Evolutionary conservation across 2,113 vertebrate species (phyloP).

Genomic region (Passerina amoena): DNA sequence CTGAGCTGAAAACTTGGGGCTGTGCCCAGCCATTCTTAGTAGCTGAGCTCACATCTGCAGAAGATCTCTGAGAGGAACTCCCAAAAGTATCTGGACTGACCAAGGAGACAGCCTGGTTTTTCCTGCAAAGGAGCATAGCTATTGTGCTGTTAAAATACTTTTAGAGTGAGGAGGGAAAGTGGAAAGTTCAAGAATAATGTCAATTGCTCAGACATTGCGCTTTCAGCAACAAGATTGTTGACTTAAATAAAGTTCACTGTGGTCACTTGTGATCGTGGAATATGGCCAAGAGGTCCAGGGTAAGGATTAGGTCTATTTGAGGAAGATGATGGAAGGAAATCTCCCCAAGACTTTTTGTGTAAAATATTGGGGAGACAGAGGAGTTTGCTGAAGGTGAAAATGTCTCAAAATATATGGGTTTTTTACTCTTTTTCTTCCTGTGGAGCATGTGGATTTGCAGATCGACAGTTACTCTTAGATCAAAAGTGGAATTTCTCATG

Average conservation of each 20-base stretch:
- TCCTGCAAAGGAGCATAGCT: neutral
- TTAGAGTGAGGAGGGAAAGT: neutral
- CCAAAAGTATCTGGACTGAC: neutral
- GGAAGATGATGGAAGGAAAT: neutral
- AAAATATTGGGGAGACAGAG: neutral
- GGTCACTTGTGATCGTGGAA: neutral
- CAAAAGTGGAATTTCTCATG: neutral
- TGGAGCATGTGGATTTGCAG: neutral
- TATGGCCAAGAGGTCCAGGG: neutral
- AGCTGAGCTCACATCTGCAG: slow-evolving; percentile 52
- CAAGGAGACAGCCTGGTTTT: neutral
- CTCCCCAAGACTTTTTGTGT: neutral
- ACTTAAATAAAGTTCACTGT: neutral
- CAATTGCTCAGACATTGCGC: neutral
- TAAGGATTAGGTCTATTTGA: neutral
- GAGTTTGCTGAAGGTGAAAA: neutral
- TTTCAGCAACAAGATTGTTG: neutral
- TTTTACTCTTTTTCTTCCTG: neutral
- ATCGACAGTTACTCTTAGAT: neutral
- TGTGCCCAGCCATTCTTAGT: slow-evolving; percentile 35
- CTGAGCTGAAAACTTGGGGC: slow-evolving; percentile 14
- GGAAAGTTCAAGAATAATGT: neutral
- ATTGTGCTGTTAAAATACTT: neutral
- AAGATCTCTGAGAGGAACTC: slow-evolving; percentile 15
- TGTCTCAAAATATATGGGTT: neutral